Base-by-base conservation (phyloP, 2,797 vertebrate species). In the Siniperca obscura region DNA sequence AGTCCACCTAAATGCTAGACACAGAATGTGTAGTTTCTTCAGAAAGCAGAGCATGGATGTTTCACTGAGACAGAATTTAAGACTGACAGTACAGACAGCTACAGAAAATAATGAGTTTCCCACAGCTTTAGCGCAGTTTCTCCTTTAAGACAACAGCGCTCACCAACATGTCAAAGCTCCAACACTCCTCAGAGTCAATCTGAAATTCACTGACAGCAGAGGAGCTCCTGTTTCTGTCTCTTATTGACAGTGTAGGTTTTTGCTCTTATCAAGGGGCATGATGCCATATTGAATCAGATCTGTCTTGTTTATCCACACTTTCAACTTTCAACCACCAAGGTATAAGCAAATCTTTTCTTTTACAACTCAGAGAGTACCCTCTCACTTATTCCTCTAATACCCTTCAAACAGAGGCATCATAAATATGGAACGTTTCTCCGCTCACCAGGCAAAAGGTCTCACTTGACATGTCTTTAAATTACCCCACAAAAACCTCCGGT, bases 401-500 rank as follows among this genome's bases (percentile, higher is more conserved):
- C 74, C 61, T 88, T 89, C 76, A 81, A 76, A 91, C 65, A 44
- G 53, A 70, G 40, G 62, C 55, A 0, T 85, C 84, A 83, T 86
- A 88, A 87, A 90, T 86, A 85, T 86, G 79, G 77, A 89, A 73
- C 56, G 1, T 78, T 79, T 76, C 67, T 67, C n/a, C 36, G 52
- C 65, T 81, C 75, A 16, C 77, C 80, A 65, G 79, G 70, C 67
- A 82, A 87, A 89, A 90, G 85, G 87, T 88, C 86, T 81, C 65
- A 82, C 50, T 70, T 89, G 87, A 88, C 78, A 85, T 38, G 81
- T 84, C 86, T 88, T 82, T 82, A 88, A 90, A 90, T 90, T 83
- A 82, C 74, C 70, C 34, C 44, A 70, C 74, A 88, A 84, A 89
- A 90, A 76, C 42, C 74, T 66, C 22, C 0, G 3, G 68, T 89